Evolutionary conservation across 2,113 vertebrate genomes (phyloP).

Genomic region (Hassar affinis): DNA sequence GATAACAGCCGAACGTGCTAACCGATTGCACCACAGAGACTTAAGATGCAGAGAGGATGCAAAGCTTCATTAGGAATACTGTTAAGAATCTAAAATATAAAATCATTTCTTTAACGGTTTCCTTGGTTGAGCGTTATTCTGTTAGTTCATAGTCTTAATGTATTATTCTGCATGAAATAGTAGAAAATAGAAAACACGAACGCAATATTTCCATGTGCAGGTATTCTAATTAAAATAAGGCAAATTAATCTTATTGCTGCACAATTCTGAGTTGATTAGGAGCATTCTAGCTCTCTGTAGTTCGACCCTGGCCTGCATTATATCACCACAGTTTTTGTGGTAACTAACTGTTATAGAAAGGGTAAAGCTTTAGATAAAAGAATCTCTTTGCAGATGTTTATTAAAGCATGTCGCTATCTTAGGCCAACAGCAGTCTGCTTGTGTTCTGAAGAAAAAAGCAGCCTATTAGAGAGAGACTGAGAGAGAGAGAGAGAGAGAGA

Average conservation of each 20-base stretch:
- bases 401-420: constrained; percentile 17
- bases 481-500: constrained; percentile 30
- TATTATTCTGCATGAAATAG: background rate
- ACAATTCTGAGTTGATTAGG: background rate
- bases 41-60: background rate
- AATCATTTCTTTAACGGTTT: background rate
- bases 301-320: background rate
- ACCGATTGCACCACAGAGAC: too few relatives aligned
- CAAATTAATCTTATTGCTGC: background rate
- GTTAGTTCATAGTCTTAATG: background rate
- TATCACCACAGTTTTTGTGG: background rate
- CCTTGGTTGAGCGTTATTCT: background rate
- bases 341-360: background rate
- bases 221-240: background rate
- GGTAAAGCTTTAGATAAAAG: background rate
- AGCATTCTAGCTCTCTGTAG: background rate
- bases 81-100: background rate
- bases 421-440: constrained; percentile 12
- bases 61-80: background rate
- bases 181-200: background rate
- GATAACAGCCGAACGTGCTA: too few relatives aligned
- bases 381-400: background rate
- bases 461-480: background rate
- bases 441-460: constrained; percentile 22
- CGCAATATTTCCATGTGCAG: background rate